Conservation (phyloP, 1,140 invertebrate species). For the Hydropsyche tenuis region DNA sequence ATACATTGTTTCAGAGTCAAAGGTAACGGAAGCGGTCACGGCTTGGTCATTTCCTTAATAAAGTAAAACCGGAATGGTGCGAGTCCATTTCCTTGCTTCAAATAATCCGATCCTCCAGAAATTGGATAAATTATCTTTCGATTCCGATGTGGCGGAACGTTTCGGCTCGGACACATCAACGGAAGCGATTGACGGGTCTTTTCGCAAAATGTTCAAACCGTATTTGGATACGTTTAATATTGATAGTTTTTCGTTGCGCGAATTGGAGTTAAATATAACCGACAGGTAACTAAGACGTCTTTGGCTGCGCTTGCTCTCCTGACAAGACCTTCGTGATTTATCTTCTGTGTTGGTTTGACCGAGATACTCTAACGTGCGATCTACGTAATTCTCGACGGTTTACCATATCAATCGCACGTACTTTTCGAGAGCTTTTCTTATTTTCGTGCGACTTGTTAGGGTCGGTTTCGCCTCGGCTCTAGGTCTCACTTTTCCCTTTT, state of each 20-base stretch:
- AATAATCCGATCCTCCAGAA: constrained; percentile 9
- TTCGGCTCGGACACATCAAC: background rate
- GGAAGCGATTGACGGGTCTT: background rate
- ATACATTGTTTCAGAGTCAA: constrained; percentile 49
- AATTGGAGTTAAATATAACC: constrained; percentile 48
- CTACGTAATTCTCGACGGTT: too few species aligned
- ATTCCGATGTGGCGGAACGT: constrained; percentile 20
- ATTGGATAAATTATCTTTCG: constrained; percentile 42
- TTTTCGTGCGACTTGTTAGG: background rate
- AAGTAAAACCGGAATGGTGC: constrained; percentile 42
- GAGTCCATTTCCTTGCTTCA: constrained; percentile 43
- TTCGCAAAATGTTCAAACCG: background rate
- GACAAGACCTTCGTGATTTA: constrained; percentile 50
- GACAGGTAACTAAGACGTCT: constrained; percentile 50
- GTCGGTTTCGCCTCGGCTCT: background rate
- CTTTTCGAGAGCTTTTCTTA: too few species aligned
- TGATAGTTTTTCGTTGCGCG: background rate
- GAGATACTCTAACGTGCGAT: constrained; percentile 7
- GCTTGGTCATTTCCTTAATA: constrained; percentile 40
- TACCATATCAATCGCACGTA: too few species aligned
- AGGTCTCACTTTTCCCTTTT: background rate
- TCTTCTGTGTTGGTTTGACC: constrained; percentile 27
- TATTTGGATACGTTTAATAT: too few species aligned
- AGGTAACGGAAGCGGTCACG: constrained; percentile 48
- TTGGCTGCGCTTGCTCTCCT: constrained; percentile 44